Conservation (phyloP, 1,140 invertebrate species). For the Sinella curviseta region DNA sequence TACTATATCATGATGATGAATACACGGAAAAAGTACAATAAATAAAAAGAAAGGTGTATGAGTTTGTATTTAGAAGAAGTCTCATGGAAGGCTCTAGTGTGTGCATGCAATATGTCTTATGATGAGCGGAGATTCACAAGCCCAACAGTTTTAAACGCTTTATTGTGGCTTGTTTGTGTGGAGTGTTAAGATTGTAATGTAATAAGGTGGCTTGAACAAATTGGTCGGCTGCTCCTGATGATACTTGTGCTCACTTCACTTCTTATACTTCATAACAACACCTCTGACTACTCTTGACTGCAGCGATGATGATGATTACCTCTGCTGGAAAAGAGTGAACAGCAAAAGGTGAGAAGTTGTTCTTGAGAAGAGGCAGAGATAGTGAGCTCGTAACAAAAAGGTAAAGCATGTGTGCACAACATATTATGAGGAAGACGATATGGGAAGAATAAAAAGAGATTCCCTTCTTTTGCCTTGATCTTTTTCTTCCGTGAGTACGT, state of each 20-base stretch:
- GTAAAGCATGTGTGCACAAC: constrained; percentile 21
- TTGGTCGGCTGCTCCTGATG: background rate
- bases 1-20: no score
- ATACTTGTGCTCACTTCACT: background rate
- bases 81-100: no score
- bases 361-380: background rate
- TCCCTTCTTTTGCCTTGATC: background rate
- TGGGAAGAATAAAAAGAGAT: background rate
- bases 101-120: no score
- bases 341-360: constrained; percentile 21
- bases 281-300: background rate
- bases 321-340: constrained; percentile 5
- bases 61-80: background rate
- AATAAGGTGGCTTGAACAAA: constrained; percentile 10
- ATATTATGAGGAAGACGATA: background rate
- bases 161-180: background rate
- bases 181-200: background rate
- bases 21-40: background rate
- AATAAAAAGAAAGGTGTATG: background rate
- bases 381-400: background rate
- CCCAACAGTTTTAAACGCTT: background rate
- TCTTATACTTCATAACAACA: background rate
- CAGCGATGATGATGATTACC: background rate
- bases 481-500: background rate
- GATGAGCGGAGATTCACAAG: no score